Base-by-base conservation (phyloP, 2,888 invertebrate genomes). In the Bursaphelenchus okinawaensis region DNA sequence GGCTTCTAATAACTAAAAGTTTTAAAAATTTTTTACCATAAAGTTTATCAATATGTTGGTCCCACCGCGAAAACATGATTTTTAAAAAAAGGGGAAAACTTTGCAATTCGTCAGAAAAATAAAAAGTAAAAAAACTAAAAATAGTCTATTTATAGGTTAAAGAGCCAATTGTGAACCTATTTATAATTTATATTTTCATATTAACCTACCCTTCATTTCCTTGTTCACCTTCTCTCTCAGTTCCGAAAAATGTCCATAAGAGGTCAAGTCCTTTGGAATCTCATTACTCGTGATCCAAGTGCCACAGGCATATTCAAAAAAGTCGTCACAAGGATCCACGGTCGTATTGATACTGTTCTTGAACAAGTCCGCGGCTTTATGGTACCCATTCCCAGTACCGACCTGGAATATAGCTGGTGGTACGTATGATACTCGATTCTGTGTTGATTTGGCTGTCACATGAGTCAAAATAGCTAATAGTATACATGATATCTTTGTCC, bases 221-320 rank as follows among this genome's bases (percentile, higher is more conserved):
- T 66, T 69, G 29, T 75, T 71, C 20, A 81, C 79, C 67, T 81
- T 80, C 59, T 81, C 78, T 9, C 78, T 65, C 23, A 79, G 72
- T 29, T 77, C 75, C 7, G 77, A 69, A 62, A 81, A 81, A 19
- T 77, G 78, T 0, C 80, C 80, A 58, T 75, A 76, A 55, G 74
- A 73, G 16, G 75, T 75, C 57, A 77, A 66, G 60, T 81, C 72
- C 64, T 71, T 76, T 50, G 79, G 74, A 66, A 78, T 75, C 16
- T 72, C 68, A 56, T 79, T 73, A 27, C 68, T 52, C 9, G 70
- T 70, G n/a, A 79, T 67, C 77, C 79, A 78, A 16, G 64, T 62
- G 3, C 78, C 75, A 50, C 78, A 78, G 0, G 77, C 67, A 58
- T 74, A 78, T 52, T 75, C 73, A 62, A 70, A 76, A 24, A 59